Evolutionary conservation across 2,797 vertebrate species (phyloP).

Genomic region (Melanotaenia nigrans): DNA sequence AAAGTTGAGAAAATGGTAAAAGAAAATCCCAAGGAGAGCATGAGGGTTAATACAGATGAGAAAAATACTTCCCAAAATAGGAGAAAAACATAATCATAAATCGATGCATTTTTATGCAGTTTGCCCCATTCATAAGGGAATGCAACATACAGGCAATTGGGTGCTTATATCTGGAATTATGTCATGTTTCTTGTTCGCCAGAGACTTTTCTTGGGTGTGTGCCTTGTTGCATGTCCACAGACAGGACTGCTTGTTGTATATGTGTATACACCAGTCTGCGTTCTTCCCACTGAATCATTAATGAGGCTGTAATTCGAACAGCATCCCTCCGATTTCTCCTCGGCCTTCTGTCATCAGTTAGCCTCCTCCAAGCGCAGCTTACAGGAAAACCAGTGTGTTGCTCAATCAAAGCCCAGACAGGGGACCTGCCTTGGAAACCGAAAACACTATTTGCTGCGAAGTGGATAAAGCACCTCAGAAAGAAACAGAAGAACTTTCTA

Average conservation of each 20-base stretch:
- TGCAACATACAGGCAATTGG: neutral
- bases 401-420: slow-evolving; percentile 28
- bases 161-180: slow-evolving; percentile 2
- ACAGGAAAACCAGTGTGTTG: slow-evolving; percentile 47
- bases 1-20: too few relatives aligned
- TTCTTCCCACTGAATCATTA: slow-evolving; percentile 80
- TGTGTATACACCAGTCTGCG: slow-evolving; percentile 20
- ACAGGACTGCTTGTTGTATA: slow-evolving; percentile 50
- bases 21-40: too few relatives aligned
- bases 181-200: slow-evolving; percentile 1
- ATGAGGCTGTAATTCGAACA: slow-evolving; percentile 80
- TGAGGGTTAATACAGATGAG: neutral
- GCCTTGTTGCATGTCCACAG: slow-evolving; percentile 40
- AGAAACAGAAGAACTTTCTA: slow-evolving; percentile 1
- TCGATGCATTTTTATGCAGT: neutral
- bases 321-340: slow-evolving; percentile 46
- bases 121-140: neutral
- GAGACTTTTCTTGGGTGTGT: slow-evolving; percentile 11
- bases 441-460: slow-evolving; percentile 13
- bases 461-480: slow-evolving; percentile 11
- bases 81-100: neutral
- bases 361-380: slow-evolving; percentile 36
- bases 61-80: neutral
- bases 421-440: slow-evolving; percentile 32
- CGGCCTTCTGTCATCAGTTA: slow-evolving; percentile 56